phyloP scores from a whole-genome alignment of 1,140 invertebrate genomes.

The Caerostris darwini region DNA sequence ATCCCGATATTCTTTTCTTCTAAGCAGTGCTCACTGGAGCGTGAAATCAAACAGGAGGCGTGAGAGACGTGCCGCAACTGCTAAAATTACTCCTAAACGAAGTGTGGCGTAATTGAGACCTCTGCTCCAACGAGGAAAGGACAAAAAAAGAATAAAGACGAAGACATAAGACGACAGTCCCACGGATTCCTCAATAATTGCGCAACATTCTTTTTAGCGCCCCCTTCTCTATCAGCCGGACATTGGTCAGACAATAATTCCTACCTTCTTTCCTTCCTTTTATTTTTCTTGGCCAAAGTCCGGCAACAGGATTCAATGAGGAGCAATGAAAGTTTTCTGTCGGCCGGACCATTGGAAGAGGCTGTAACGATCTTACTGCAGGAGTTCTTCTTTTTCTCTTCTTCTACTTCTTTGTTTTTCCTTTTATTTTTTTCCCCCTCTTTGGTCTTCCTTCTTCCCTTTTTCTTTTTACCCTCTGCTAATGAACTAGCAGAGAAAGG shows the following conservation, averaged over 20 bases:
- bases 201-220: slow-evolving; percentile 36
- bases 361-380: neutral
- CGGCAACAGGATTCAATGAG: slow-evolving; percentile 54
- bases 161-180: neutral
- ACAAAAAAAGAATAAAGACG: neutral
- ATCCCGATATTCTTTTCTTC: neutral
- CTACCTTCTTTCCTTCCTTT: neutral
- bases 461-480: neutral
- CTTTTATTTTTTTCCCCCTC: neutral
- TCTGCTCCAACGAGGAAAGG: neutral
- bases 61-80: neutral
- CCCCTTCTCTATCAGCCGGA: neutral
- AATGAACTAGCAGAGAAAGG: slow-evolving; percentile 48
- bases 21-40: neutral
- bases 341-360: neutral
- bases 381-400: neutral
- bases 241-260: slow-evolving; percentile 39
- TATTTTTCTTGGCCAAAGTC: slow-evolving; percentile 32
- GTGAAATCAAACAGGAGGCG: slow-evolving; percentile 18
- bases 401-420: neutral
- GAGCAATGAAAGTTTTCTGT: slow-evolving; percentile 40
- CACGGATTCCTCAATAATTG: slow-evolving; percentile 22
- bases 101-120: slow-evolving; percentile 11
- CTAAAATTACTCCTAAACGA: slow-evolving; percentile 28
- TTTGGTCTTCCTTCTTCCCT: neutral